Percentiles rank a stretch among this genome's conserved stretches.
Conservation (phyloP, 2,888 invertebrate genomes). For the Nephrocerus scutellatus region DNA sequence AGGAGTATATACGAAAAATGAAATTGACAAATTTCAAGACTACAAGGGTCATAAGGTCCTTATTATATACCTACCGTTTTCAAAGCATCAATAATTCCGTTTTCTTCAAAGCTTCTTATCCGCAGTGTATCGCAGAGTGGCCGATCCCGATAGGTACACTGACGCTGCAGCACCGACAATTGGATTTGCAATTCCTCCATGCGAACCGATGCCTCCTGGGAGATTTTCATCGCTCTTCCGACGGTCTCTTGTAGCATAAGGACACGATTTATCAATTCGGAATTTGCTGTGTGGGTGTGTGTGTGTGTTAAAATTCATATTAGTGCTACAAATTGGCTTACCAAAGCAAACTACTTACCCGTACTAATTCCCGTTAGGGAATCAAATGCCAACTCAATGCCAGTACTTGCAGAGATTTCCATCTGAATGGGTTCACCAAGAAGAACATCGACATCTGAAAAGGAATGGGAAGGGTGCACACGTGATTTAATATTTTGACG, state of each 20-base stretch:
- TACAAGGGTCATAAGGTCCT: no score
- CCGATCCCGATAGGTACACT: conserved; percentile 63
- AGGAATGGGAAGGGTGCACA: conserved; percentile 16
- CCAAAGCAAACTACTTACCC: conserved; percentile 53
- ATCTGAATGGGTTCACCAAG: conserved; percentile 71
- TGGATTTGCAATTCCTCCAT: conserved; percentile 48
- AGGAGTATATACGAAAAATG: conserved; percentile 5
- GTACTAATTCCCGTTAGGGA: conserved; percentile 63
- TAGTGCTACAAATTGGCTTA: no score
- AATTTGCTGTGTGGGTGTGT: conserved; percentile 33
- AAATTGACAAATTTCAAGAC: no score
- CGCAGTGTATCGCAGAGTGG: conserved; percentile 71
- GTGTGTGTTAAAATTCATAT: no score
- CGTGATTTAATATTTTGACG: conserved; percentile 14
- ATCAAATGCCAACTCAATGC: conserved; percentile 66
- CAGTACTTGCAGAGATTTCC: conserved; percentile 66
- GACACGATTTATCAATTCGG: conserved; percentile 46
- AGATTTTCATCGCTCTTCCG: conserved; percentile 43
- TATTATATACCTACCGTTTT: conserved; percentile 44
- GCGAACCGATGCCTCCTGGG: conserved; percentile 46
- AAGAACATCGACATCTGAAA: conserved; percentile 59
- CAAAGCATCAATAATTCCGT: conserved; percentile 46
- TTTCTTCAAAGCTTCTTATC: conserved; percentile 59
- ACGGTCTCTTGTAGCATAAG: conserved; percentile 46
- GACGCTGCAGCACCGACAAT: conserved; percentile 50